phyloP scores from a whole-genome alignment of 2,797 vertebrate species.

The Mergus octosetaceus region DNA sequence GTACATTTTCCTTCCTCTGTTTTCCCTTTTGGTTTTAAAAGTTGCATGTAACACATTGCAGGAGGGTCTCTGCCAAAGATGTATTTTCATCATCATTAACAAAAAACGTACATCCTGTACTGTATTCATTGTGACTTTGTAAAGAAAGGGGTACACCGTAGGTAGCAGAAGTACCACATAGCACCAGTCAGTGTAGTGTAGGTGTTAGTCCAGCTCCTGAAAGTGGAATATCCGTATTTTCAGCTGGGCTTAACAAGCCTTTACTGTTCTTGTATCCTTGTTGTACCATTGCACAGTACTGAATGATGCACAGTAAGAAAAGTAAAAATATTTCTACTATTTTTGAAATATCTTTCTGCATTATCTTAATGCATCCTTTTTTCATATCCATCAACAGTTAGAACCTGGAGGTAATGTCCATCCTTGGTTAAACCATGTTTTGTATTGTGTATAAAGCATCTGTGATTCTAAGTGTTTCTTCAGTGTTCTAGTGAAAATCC shows the following conservation, averaged over 20 bases:
- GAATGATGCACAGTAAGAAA: fast-evolving
- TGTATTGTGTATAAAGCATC: background rate
- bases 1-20: background rate
- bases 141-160: background rate
- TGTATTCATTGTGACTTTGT: background rate
- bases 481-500: background rate
- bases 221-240: background rate
- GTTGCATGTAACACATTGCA: background rate
- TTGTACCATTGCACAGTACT: background rate
- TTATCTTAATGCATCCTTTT: slow-evolving; percentile 9
- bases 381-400: slow-evolving; percentile 9
- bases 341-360: background rate
- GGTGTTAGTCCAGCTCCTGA: background rate
- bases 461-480: background rate
- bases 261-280: background rate
- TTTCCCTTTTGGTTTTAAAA: background rate
- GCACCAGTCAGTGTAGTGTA: background rate
- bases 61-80: background rate
- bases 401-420: background rate
- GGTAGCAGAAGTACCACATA: background rate
- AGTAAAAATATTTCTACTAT: background rate
- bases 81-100: background rate
- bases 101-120: background rate
- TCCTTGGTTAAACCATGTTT: background rate
- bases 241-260: background rate